Base-by-base conservation (phyloP, 2,113 vertebrate species). In the Zosterops pallidus region DNA sequence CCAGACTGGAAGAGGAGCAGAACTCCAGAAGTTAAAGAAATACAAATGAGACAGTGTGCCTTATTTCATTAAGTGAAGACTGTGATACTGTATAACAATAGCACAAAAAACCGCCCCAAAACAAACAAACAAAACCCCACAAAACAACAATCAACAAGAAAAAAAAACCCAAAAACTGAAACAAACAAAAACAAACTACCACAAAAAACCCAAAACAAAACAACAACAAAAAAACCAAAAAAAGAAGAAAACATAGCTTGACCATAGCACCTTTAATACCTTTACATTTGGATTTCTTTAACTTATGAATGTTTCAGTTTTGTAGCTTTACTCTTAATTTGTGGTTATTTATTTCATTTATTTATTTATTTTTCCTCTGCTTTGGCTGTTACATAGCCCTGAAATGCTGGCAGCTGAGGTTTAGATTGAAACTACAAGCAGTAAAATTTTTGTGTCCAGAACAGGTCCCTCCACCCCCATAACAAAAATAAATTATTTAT, bases 241-340 rank as follows among this genome's bases (percentile, higher is more conserved):
- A 44, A 35, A 5, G 39, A 39, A 65, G 11, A 21, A 29, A 49
- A 17, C 14, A 57, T 49, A 39, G 21, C 42, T 83, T 80, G 29
- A 78, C 42, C 8, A 16, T 14, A 17, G 75, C 28, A 94, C 18
- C 39, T 86, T 89, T 14, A 21, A 81, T 24, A 78, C 12, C 41
- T 93, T 95, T 94, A 87, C 44, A 69, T 80, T 15, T 91, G 63
- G 5, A n/a, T 83, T 86, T 92, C 46, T 70, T 89, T 78, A 78
- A 35, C 14, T 67, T 56, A 44, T 3, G 12, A 84, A 46, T 72
- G 33, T 33, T 89, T 76, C 64, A 65, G 2, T 62, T 89, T 89
- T 83, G 62, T 29, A 70, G 35, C n/a, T 79, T 83, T 84, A 47
- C 44, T 71, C 14, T 83, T 81, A 59, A 64, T 49, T 16, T 70